phyloP scores from a whole-genome alignment of 1,140 invertebrate species.

The Lamellibrachia luymesi region DNA sequence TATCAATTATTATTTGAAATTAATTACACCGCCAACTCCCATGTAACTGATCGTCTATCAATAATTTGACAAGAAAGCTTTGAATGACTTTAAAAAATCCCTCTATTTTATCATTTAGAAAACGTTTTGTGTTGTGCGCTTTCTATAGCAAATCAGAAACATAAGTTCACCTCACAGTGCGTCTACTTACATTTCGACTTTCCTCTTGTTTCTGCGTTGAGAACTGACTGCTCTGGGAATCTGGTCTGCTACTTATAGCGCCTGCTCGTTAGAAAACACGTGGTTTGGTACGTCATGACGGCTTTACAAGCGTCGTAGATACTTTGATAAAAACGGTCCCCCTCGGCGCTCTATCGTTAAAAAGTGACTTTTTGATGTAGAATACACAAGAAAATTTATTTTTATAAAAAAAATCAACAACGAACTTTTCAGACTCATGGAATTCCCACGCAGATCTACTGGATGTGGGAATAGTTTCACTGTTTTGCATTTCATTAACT shows the following conservation, averaged over 20 bases:
- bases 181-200: constrained; percentile 17
- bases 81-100: not conserved
- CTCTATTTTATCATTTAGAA: not conserved
- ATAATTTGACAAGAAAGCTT: too few species aligned
- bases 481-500: not conserved
- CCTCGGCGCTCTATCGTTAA: not conserved
- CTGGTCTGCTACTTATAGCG: not conserved
- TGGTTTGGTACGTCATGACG: not conserved
- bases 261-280: not conserved
- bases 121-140: constrained; percentile 3
- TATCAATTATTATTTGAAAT: too few species aligned
- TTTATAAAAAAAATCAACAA: not conserved
- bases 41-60: too few species aligned
- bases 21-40: too few species aligned
- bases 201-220: constrained; percentile 16
- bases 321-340: not conserved
- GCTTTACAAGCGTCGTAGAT: not conserved
- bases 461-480: not conserved
- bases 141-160: not conserved
- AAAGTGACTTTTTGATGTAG: not conserved
- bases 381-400: not conserved
- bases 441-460: not conserved
- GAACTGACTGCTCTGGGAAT: not conserved
- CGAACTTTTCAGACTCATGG: not conserved
- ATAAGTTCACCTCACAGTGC: constrained; percentile 11